Evolutionary conservation across 2,113 vertebrate species (phyloP).

Genomic region (Festucalex cinctus): DNA sequence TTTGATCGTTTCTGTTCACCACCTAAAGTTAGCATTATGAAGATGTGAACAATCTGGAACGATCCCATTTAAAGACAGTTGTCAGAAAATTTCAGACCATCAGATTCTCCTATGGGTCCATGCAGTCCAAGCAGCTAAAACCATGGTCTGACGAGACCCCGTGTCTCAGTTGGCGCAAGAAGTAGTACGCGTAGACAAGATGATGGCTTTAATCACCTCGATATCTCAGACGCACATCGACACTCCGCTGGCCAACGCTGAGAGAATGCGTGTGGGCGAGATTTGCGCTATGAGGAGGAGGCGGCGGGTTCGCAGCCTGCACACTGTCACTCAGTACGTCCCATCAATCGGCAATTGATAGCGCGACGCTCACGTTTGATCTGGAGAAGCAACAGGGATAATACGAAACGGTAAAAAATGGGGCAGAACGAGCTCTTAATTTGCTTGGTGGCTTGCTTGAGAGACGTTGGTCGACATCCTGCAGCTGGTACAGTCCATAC

Average conservation of each 20-base stretch:
- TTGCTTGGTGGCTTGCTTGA: background rate
- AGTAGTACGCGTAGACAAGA: background rate
- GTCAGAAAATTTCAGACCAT: no score
- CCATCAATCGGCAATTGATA: background rate
- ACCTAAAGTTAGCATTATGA: no score
- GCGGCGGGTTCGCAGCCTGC: conserved; percentile 33
- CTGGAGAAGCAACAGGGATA: background rate
- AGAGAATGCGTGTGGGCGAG: conserved; percentile 37
- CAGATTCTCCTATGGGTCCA: no score
- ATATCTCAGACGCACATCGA: conserved; percentile 41
- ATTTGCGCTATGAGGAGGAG: conserved; percentile 8
- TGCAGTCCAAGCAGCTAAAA: no score
- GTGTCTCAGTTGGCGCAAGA: background rate
- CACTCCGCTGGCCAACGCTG: conserved; percentile 40
- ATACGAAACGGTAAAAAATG: no score
- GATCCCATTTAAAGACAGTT: no score
- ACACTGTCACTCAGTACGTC: conserved; percentile 38
- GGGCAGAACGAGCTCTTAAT: background rate
- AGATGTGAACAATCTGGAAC: no score
- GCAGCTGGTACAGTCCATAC: background rate
- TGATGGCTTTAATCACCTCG: conserved; percentile 38
- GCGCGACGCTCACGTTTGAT: background rate
- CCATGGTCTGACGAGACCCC: background rate
- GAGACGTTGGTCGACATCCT: background rate
- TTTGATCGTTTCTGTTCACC: no score